A percentile compares a stretch with the other conserved stretches of the same genome.
These are phyloP conservation scores for Psophia crepitans DNA, from an alignment of 2,113 vertebrate genomes.

Conservation along the genomic window DNA sequence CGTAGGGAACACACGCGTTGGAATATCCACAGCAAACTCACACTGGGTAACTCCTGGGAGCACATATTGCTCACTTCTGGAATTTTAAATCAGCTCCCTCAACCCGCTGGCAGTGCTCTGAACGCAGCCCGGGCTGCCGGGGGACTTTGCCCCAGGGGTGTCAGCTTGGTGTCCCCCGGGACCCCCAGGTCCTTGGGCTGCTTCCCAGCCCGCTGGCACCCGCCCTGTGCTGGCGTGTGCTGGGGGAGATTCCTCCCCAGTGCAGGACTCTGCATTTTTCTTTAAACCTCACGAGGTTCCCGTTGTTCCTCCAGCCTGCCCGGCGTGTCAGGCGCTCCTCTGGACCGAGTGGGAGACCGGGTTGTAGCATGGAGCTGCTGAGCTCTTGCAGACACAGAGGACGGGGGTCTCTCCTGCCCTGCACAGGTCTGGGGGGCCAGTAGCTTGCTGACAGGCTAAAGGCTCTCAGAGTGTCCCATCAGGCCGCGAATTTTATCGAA, in stretches of 20 bases:
- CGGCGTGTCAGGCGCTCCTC: neutral
- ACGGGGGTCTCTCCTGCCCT: neutral
- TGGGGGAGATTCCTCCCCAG: neutral
- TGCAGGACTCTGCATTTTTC: neutral
- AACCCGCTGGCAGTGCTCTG: neutral
- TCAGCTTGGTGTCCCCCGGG: neutral
- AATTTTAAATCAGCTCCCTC: neutral
- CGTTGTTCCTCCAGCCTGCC: neutral
- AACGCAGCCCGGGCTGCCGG: neutral
- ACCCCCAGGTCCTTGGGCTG: neutral
- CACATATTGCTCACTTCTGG: neutral
- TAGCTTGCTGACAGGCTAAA: neutral
- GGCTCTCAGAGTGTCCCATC: neutral
- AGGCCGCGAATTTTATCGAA: neutral
- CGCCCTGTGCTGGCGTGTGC: neutral
- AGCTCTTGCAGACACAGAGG: neutral
- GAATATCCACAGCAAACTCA: neutral
- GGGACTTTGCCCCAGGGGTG: neutral
- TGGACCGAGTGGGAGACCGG: neutral
- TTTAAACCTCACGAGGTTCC: neutral
- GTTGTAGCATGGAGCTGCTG: neutral
- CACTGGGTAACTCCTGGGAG: neutral
- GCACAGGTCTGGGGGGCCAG: rapidly evolving
- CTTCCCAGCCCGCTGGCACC: neutral
- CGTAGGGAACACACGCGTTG: neutral